Evolutionary conservation across 2,113 vertebrate genomes (phyloP).

Genomic region (Sphaerodactylus townsendi): DNA sequence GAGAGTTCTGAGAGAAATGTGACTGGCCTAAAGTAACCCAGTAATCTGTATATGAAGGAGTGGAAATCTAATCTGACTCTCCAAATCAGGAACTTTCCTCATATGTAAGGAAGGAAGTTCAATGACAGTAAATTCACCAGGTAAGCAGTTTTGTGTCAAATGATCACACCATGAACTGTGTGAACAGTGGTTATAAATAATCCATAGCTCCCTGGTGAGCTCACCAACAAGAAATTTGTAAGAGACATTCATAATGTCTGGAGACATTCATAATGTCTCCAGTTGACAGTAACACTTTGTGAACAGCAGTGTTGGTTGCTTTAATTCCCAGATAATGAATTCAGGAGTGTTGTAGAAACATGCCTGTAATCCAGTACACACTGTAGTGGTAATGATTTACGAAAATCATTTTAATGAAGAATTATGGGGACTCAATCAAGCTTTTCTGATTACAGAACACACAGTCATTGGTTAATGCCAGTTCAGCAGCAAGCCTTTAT

Average conservation of each 20-base stretch:
- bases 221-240: not conserved
- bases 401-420: conserved; percentile 6
- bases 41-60: no score
- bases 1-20: no score
- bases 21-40: no score
- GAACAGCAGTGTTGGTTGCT: not conserved
- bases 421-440: not conserved
- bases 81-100: no score
- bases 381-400: conserved; percentile 4
- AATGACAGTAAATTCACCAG: no score
- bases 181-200: no score
- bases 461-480: not conserved
- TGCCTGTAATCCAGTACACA: not conserved
- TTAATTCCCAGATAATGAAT: not conserved
- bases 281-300: not conserved
- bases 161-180: no score
- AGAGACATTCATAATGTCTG: not conserved
- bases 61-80: no score
- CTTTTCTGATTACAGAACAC: not conserved
- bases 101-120: no score
- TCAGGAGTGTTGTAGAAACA: conserved; percentile 11
- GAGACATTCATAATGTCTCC: not conserved
- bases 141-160: no score
- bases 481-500: no score
- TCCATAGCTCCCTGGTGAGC: not conserved